Evolutionary conservation across 2,113 vertebrate species (phyloP).

Genomic region (Brachyistius frenatus): DNA sequence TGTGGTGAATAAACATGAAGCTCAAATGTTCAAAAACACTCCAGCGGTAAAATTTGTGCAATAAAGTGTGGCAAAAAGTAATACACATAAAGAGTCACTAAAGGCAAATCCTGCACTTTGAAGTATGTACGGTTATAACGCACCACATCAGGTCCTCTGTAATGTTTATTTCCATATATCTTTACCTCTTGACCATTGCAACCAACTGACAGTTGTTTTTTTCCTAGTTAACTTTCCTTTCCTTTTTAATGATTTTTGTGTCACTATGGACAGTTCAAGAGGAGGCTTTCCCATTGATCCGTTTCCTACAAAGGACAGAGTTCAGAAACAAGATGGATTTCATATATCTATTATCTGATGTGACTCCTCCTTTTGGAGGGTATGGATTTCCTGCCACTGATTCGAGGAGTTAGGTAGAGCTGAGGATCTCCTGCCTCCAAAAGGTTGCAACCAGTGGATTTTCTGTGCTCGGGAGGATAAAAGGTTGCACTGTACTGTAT

Average conservation of each 20-base stretch:
- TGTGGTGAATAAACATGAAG: no score
- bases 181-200: not conserved
- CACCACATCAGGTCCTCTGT: not conserved
- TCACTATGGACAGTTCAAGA: constrained; percentile 72
- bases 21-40: no score
- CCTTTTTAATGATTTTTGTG: constrained; percentile 59
- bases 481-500: constrained; percentile 61
- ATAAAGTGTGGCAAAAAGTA: no score
- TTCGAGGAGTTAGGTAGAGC: constrained; percentile 57
- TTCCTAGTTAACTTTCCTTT: constrained; percentile 19
- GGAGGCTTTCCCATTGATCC: constrained; percentile 77
- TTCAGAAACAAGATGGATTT: constrained; percentile 84
- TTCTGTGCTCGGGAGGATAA: constrained; percentile 64
- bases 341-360: constrained; percentile 84
- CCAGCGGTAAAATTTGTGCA: no score
- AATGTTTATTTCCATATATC: not conserved
- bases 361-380: constrained; percentile 77
- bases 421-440: constrained; percentile 48
- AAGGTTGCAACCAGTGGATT: constrained; percentile 74
- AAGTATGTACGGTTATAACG: no score
- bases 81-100: no score
- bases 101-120: no score
- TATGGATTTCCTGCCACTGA: constrained; percentile 85
- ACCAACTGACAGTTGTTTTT: not conserved
- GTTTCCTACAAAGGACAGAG: constrained; percentile 76